Conservation (phyloP, 2,113 vertebrate genomes). For the Amblyopsis rosae region DNA sequence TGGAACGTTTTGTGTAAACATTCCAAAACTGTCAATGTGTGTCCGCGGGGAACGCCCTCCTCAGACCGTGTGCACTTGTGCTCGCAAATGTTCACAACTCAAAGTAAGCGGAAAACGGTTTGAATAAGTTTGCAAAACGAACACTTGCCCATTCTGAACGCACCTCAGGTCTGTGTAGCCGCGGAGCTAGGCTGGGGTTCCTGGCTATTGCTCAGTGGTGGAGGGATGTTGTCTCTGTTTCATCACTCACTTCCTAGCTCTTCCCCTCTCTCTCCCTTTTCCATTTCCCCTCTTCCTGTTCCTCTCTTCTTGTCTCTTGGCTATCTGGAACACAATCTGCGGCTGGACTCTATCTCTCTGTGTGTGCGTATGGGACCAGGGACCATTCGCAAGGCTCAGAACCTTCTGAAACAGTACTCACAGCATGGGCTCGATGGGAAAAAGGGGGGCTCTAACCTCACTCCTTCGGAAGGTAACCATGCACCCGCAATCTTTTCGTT, state of each 20-base stretch:
- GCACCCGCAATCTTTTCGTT: conserved; percentile 46
- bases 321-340: conserved; percentile 71
- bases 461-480: conserved; percentile 96
- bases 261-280: conserved; percentile 64
- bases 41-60: too few species aligned
- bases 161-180: conserved; percentile 18
- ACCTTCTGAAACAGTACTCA: conserved; percentile 99
- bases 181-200: conserved; percentile 43
- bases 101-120: too few species aligned
- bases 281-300: conserved; percentile 74
- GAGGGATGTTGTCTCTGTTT: conserved; percentile 77
- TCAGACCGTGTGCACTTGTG: too few species aligned
- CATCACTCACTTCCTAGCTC: conserved; percentile 86
- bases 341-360: conserved; percentile 55
- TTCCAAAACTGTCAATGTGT: too few species aligned
- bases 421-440: conserved; percentile 99
- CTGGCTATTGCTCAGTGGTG: conserved; percentile 66
- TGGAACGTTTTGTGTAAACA: background rate
- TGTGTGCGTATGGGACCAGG: conserved; percentile 89
- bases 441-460: conserved; percentile 99
- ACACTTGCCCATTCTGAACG: too few species aligned
- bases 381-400: conserved; percentile 99
- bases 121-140: too few species aligned
- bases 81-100: too few species aligned
- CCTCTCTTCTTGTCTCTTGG: conserved; percentile 62